phyloP scores from a whole-genome alignment of 1,140 invertebrate species.

The Oppia nitens region DNA sequence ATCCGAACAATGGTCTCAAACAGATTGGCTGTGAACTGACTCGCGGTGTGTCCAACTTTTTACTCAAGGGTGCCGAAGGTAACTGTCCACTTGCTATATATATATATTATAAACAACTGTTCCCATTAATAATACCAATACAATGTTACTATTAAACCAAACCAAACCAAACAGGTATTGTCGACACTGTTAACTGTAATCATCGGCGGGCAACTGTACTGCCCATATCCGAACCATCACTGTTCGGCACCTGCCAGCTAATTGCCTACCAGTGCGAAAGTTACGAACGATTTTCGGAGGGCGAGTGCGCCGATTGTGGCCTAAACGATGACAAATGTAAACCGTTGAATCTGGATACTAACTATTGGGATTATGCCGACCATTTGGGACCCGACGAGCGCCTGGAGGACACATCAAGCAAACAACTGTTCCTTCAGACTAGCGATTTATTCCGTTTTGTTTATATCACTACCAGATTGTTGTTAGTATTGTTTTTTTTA shows the following conservation, averaged over 20 bases:
- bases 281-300: background rate
- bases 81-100: too few species aligned
- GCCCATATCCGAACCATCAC: background rate
- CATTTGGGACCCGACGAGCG: background rate
- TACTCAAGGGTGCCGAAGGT: background rate
- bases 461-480: background rate
- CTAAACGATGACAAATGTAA: background rate
- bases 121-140: too few species aligned
- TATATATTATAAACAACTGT: too few species aligned
- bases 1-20: constrained; percentile 68
- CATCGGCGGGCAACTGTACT: background rate
- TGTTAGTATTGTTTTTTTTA: background rate
- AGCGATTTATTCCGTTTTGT: background rate
- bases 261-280: background rate
- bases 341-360: background rate
- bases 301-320: background rate
- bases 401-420: background rate
- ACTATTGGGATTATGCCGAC: background rate
- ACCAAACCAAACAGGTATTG: background rate
- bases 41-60: background rate
- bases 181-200: background rate
- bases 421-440: background rate
- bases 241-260: background rate
- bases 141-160: too few species aligned
- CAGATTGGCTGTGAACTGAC: constrained; percentile 52